A percentile compares a stretch with the other conserved stretches of the same genome.
phyloP scores from a whole-genome alignment of 2,113 vertebrate genomes.

The Spilogale gracilis region DNA sequence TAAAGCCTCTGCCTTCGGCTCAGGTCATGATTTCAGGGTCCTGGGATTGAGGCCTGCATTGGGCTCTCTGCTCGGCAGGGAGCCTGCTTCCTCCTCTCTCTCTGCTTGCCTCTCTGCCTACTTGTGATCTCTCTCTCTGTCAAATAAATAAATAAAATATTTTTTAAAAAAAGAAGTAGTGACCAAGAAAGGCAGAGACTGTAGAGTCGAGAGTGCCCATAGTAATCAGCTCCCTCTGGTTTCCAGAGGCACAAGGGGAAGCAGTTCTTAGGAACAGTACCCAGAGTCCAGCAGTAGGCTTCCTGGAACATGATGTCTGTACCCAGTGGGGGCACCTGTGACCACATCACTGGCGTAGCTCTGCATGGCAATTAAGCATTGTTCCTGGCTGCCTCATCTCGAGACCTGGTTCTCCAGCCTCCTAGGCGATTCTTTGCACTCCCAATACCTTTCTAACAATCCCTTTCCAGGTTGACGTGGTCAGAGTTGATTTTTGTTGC shows the following conservation, averaged over 20 bases:
- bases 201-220: neutral
- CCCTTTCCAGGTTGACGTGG: neutral
- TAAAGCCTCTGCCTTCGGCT: too few relatives aligned
- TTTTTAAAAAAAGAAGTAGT: neutral
- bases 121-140: too few relatives aligned
- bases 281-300: neutral
- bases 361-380: neutral
- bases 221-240: neutral
- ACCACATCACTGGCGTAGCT: neutral
- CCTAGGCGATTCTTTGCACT: neutral
- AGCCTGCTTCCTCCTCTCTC: too few relatives aligned
- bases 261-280: neutral
- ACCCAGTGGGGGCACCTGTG: neutral
- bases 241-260: neutral
- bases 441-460: neutral
- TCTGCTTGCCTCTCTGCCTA: too few relatives aligned
- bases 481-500: neutral
- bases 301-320: neutral
- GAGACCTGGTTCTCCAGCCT: neutral
- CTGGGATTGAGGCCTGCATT: too few relatives aligned
- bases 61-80: too few relatives aligned
- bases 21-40: too few relatives aligned
- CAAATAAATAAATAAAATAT: too few relatives aligned
- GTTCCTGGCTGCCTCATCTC: neutral
- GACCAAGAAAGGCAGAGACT: neutral